A percentile compares a stretch with the other conserved stretches of the same genome.
phyloP scores from a whole-genome alignment of 2,888 invertebrate species.

The Drosophila planitibia region DNA sequence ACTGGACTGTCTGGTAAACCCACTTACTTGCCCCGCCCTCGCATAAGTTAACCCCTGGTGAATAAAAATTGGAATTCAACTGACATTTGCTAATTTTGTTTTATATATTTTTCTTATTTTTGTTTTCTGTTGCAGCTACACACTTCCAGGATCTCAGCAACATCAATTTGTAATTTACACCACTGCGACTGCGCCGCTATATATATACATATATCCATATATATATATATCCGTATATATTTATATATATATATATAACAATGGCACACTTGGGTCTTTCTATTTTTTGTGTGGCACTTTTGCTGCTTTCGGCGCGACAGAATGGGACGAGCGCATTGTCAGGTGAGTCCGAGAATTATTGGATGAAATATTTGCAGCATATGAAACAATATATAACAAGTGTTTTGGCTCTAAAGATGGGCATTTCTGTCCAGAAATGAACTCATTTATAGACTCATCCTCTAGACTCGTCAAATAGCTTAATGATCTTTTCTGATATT shows the following conservation, averaged over 20 bases:
- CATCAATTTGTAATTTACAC: constrained; percentile 42
- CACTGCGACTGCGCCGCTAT: constrained; percentile 25
- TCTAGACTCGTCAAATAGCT: constrained; percentile 52
- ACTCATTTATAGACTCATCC: constrained; percentile 61
- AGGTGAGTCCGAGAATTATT: constrained; percentile 48
- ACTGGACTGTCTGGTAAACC: constrained; percentile 46
- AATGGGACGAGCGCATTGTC: constrained; percentile 30
- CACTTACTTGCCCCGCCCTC: neutral
- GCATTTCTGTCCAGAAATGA: constrained; percentile 41
- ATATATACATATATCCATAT: constrained; percentile 1
- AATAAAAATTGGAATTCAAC: constrained; percentile 41
- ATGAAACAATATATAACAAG: constrained; percentile 29
- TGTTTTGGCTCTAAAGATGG: constrained; percentile 18
- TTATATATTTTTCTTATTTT: neutral
- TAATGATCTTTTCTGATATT: constrained; percentile 46
- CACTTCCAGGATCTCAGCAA: constrained; percentile 60
- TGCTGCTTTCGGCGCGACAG: constrained; percentile 4
- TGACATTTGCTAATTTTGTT: constrained; percentile 33
- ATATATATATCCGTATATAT: constrained; percentile 1
- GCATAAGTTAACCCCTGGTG: neutral
- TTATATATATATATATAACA: neutral
- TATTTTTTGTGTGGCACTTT: constrained; percentile 15
- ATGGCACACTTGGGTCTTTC: constrained; percentile 25
- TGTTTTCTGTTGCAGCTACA: constrained; percentile 26
- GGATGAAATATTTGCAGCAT: neutral